Evolutionary conservation across 2,888 invertebrate species (phyloP), one percentile per base, ranked within the genome.

Genomic region (Dendrolimus houi): DNA sequence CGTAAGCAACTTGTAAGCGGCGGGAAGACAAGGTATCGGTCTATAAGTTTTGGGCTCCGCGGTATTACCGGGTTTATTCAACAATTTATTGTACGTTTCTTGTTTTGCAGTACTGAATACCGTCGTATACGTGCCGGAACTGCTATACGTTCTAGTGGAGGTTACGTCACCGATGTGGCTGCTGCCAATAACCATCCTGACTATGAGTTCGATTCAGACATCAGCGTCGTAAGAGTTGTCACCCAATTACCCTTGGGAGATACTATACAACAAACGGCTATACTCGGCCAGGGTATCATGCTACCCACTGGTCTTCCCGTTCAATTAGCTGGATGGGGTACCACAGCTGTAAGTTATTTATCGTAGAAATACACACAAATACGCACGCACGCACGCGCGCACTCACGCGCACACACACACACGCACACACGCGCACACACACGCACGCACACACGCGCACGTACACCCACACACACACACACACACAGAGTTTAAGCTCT

Each of bases 91-190:
- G 6, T 2, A 9, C 52, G 14, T 63, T 63, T 6, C 62, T 79
- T 78, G 1, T 56, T 67, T 1, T 76, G 68, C 60, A 9, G 9
- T 0, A 64, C 70, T 0, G 54, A 57, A 1, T 59, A 61, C 57
- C 79, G 79, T 40, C 80, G 83, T 9, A 67, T 84, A 52, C 66
- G 84, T 3, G 82, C 81, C 8, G 85, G 86, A 0, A 55, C 76
- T 9, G 69, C 74, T 2, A 64, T 59, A 62, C 79, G 81, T n/a
- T 71, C 77, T 61, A 64, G 60, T 0, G 84, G 82, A 0, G 86
- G 86, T 0, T 41, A 57, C 2, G 0, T 74, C 9, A n/a, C 54
- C n/a, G 1, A 52, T 7, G 64, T 75, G 0, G 41, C 54, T 0
- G 17, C 40, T 0, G 67, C 61, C 8, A 14, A 57, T 58, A 73